These are phyloP conservation scores for Rhincodon typus DNA, from an alignment of 2,797 vertebrate genomes.

Conservation along the genomic window DNA sequence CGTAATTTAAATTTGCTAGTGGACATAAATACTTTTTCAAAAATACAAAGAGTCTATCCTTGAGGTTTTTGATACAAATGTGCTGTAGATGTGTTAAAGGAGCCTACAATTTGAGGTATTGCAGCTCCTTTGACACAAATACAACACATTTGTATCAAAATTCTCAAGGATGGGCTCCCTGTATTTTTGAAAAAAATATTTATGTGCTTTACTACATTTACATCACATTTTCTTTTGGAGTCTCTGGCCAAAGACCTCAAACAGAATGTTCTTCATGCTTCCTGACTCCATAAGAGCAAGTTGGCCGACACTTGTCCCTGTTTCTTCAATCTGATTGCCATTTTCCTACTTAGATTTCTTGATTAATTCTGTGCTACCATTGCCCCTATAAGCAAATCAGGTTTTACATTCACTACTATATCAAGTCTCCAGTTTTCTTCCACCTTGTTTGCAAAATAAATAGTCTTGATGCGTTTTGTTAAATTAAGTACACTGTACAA, in stretches of 20 bases:
- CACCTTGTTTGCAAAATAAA: neutral
- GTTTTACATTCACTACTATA: neutral
- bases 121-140: too few relatives aligned
- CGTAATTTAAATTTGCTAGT: neutral
- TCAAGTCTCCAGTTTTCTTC: neutral
- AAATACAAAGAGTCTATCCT: neutral
- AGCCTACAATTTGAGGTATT: neutral
- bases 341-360: neutral
- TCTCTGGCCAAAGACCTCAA: neutral
- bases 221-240: neutral
- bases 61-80: neutral
- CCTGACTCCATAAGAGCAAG: neutral
- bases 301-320: neutral
- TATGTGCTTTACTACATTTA: too few relatives aligned
- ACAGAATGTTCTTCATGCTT: neutral
- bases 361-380: neutral
- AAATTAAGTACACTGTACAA: neutral
- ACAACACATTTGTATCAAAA: too few relatives aligned
- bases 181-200: too few relatives aligned
- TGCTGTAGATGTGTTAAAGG: neutral
- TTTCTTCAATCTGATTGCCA: neutral
- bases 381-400: neutral
- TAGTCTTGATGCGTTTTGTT: neutral
- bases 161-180: too few relatives aligned
- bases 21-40: too few relatives aligned